Conservation (phyloP, 2,888 invertebrate genomes). For the Coleophora flavipennella region DNA sequence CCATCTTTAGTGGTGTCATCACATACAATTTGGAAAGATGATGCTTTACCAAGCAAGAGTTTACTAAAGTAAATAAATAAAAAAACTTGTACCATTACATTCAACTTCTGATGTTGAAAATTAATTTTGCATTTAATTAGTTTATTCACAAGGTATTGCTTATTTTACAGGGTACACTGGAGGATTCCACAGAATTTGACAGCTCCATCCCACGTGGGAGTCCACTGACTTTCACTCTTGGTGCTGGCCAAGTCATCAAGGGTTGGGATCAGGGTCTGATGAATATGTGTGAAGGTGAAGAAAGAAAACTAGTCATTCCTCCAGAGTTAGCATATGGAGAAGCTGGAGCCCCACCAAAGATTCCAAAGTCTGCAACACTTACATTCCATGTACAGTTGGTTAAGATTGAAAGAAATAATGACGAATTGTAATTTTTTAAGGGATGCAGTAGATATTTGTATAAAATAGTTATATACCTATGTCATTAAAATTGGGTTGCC, state of each 20-base stretch:
- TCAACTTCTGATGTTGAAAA: neutral
- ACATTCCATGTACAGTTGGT: constrained; percentile 86
- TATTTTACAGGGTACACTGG: constrained; percentile 79
- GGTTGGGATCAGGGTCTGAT: constrained; percentile 93
- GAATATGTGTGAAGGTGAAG: constrained; percentile 91
- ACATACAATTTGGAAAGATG: no score
- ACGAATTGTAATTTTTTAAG: constrained; percentile 68
- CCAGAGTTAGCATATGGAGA: constrained; percentile 89
- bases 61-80: no score
- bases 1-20: no score
- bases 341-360: constrained; percentile 84
- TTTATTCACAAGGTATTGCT: no score
- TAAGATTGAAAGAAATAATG: constrained; percentile 77
- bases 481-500: neutral
- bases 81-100: no score
- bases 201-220: constrained; percentile 81
- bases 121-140: constrained; percentile 2
- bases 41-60: no score
- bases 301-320: constrained; percentile 88
- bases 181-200: constrained; percentile 90
- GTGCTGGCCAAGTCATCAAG: constrained; percentile 89
- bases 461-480: no score
- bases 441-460: no score
- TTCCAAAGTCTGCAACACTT: constrained; percentile 85
- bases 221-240: constrained; percentile 86